Evolutionary conservation across 2,113 vertebrate genomes (phyloP), one percentile per base, ranked within the genome.

Genomic region (Vidua macroura): DNA sequence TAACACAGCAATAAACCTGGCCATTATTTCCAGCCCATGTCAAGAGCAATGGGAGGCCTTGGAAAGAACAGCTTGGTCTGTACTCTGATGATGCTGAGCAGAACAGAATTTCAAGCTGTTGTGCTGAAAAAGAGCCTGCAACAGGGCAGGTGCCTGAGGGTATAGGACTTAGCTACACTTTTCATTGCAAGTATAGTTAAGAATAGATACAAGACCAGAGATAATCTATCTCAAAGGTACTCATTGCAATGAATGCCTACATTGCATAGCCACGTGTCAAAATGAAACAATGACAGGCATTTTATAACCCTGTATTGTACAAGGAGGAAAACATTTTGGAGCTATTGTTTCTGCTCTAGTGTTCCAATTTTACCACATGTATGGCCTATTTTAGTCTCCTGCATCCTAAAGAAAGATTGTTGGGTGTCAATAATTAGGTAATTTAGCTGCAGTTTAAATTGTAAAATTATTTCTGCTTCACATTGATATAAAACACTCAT

Each of bases 1-100:
- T 84, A 95, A 92, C 72, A 63, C 46, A 64, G 93, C 88, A 84
- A 93, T 93, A 96, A 96, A 96, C 86, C 66, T 73, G 60, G 56
- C 66, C 86, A 86, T 94, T 93, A 90, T 90, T 94, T 88, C 94
- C 49, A 86, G 53, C 15, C 69, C 79, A 44, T 78, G 73, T 46
- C 93, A 90, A 83, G 66, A 93, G 83, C 88, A 88, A 24, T 31
- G 23, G 92, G 76, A 93, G 49, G 73, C 56, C 68, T 77, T 7
- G 5, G 64, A 88, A 49, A 88, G 74, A 84, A 86, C 11, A 86
- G 56, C 49, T 72, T 81, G 66, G 83, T 93, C 79, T 90, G 37
- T 75, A 53, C 64, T 60, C 21, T 53, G 60, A 72, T 67, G 82
- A 80, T 83, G 39, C 85, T 72, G 56, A 94, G 66, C 73, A 88